Conservation (phyloP, 1,140 invertebrate species). For the Drosophila tristis region DNA sequence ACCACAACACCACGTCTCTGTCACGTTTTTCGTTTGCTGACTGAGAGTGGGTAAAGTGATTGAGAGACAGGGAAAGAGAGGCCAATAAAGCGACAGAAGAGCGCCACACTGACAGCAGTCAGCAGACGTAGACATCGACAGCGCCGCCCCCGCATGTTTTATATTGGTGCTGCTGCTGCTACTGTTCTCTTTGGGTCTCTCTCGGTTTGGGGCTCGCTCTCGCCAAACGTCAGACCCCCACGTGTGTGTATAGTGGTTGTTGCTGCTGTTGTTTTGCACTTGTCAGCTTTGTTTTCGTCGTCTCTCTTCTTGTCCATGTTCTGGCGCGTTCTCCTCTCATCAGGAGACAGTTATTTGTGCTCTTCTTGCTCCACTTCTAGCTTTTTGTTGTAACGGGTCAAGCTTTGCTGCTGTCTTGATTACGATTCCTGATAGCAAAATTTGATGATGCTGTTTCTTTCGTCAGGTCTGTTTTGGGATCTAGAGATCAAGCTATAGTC, state of each 20-base stretch:
- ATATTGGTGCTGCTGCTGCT: constrained; percentile 16
- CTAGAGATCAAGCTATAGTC: constrained; percentile 38
- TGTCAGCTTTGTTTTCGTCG: constrained; percentile 61
- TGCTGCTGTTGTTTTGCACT: constrained; percentile 54
- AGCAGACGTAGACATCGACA: constrained; percentile 48
- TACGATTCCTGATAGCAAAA: constrained; percentile 42
- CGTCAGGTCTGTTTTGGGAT: constrained; percentile 12
- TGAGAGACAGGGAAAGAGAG: constrained; percentile 8
- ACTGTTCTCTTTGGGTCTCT: constrained; percentile 17
- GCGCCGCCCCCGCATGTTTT: constrained; percentile 65
- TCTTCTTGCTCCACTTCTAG: constrained; percentile 40
- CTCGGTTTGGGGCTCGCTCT: constrained; percentile 9
- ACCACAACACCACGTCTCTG: constrained; percentile 70
- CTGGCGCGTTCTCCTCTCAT: constrained; percentile 31
- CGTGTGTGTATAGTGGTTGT: constrained; percentile 69
- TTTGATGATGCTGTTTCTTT: constrained; percentile 21
- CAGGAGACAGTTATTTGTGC: constrained; percentile 58
- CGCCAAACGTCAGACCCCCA: constrained; percentile 49
- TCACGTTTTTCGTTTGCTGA: constrained; percentile 69
- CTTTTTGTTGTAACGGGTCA: constrained; percentile 55
- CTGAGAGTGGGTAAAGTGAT: constrained; percentile 25
- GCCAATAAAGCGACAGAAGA: constrained; percentile 11
- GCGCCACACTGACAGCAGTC: constrained; percentile 10
- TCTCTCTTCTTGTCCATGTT: constrained; percentile 25
- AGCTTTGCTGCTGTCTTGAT: constrained; percentile 55